phyloP scores from a whole-genome alignment of 1,140 invertebrate species.

The Lasioglossum baleicum region DNA sequence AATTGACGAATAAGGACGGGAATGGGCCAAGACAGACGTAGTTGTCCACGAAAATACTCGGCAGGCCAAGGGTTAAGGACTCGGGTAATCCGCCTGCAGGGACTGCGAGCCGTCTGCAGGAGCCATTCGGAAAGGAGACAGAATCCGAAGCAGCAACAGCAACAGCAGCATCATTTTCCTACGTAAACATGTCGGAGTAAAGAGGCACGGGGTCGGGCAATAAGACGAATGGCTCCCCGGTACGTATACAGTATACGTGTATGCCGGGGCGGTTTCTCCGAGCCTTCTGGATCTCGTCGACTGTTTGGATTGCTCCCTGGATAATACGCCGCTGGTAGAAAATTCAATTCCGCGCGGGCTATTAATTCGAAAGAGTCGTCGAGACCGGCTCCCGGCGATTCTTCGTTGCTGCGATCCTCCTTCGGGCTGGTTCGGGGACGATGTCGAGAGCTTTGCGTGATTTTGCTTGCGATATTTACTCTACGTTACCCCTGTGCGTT shows the following conservation, averaged over 20 bases:
- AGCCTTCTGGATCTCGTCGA: slow-evolving; percentile 20
- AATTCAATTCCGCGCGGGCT: slow-evolving; percentile 42
- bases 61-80: too few species aligned
- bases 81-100: slow-evolving; percentile 39
- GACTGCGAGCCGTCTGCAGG: background rate
- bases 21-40: too few species aligned
- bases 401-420: too few species aligned
- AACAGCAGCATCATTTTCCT: slow-evolving; percentile 61
- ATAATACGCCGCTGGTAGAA: slow-evolving; percentile 40
- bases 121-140: background rate
- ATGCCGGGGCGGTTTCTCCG: background rate
- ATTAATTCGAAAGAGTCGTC: slow-evolving; percentile 39
- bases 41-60: too few species aligned
- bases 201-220: slow-evolving; percentile 30
- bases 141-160: background rate
- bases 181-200: slow-evolving; percentile 62
- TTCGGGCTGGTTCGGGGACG: too few species aligned
- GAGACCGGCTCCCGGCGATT: too few species aligned
- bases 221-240: slow-evolving; percentile 52
- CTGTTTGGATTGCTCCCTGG: slow-evolving; percentile 36
- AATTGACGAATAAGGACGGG: too few species aligned
- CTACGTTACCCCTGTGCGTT: too few species aligned
- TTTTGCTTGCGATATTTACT: too few species aligned
- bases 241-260: background rate
- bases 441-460: too few species aligned